Percentiles rank a stretch among this genome's conserved stretches.
phyloP scores from a whole-genome alignment of 2,113 vertebrate species.

The Melanotaenia duboulayi region DNA sequence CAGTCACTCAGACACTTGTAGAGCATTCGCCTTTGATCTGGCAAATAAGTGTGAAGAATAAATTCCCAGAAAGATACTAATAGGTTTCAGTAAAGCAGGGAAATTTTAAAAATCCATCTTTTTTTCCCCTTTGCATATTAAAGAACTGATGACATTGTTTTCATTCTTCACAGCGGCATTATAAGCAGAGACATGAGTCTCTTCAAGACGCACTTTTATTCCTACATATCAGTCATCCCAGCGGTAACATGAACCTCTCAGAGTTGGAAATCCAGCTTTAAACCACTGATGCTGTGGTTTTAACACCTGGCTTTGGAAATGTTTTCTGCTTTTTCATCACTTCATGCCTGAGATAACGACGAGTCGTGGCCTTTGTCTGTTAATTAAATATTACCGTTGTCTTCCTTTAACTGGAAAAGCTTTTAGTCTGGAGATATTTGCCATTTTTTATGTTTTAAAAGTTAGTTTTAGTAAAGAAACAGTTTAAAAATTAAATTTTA shows the following conservation, averaged over 20 bases:
- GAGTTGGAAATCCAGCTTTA: conserved; percentile 17
- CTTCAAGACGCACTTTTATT: conserved; percentile 86
- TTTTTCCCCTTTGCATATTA: background rate
- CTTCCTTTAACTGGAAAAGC: no score
- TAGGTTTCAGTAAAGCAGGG: no score
- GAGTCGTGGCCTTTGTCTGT: no score
- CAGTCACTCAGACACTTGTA: no score
- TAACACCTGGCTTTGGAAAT: conserved; percentile 13
- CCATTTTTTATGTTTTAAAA: no score
- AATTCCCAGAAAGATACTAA: no score
- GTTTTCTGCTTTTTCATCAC: conserved; percentile 7
- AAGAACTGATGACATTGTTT: conserved; percentile 42
- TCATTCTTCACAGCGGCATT: conserved; percentile 82
- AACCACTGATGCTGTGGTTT: conserved; percentile 38
- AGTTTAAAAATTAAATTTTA: no score
- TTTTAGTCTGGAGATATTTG: no score
- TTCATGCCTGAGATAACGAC: background rate
- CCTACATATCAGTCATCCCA: conserved; percentile 85
- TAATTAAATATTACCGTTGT: no score
- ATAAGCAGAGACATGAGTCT: conserved; percentile 86
- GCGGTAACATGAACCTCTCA: conserved; percentile 77
- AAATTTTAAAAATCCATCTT: background rate
- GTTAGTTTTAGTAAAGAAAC: no score
- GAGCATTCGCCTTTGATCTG: no score
- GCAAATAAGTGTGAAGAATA: no score